Percentiles rank a stretch among this genome's conserved stretches.
Conservation (phyloP, 2,888 invertebrate genomes). For the Synanthedon andrenaeformis region DNA sequence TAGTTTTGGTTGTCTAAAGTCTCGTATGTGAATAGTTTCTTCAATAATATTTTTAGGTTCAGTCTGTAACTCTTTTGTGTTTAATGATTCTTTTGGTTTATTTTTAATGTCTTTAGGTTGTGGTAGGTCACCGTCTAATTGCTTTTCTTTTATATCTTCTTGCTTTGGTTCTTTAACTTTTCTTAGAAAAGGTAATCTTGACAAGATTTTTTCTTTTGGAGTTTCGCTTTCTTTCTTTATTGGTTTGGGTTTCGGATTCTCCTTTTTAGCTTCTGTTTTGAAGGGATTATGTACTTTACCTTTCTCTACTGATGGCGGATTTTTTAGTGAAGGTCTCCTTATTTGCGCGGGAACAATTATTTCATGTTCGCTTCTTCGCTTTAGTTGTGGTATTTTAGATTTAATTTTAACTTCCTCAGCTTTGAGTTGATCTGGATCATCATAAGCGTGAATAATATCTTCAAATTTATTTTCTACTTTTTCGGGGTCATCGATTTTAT, state of each 20-base stretch:
- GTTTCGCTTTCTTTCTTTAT: background rate
- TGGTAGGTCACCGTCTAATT: background rate
- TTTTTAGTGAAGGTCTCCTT: background rate
- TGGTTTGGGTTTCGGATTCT: conserved; percentile 5
- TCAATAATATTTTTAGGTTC: background rate
- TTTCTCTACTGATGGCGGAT: background rate
- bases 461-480: conserved; percentile 47
- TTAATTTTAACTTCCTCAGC: conserved; percentile 11
- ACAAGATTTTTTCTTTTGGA: background rate
- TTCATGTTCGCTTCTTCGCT: conserved; percentile 35
- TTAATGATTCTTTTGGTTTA: background rate
- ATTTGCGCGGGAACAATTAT: conserved; percentile 15
- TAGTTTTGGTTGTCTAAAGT: background rate
- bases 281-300: background rate
- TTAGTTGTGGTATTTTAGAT: conserved; percentile 42
- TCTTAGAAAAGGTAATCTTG: background rate
- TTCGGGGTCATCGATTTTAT: conserved; percentile 34
- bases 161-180: background rate
- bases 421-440: conserved; percentile 28
- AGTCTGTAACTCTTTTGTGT: background rate
- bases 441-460: conserved; percentile 53
- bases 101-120: background rate
- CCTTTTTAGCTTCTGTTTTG: conserved; percentile 4
- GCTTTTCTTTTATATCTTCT: background rate
- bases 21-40: background rate